Conservation (phyloP, 2,797 vertebrate species). For the Natrix natrix region DNA sequence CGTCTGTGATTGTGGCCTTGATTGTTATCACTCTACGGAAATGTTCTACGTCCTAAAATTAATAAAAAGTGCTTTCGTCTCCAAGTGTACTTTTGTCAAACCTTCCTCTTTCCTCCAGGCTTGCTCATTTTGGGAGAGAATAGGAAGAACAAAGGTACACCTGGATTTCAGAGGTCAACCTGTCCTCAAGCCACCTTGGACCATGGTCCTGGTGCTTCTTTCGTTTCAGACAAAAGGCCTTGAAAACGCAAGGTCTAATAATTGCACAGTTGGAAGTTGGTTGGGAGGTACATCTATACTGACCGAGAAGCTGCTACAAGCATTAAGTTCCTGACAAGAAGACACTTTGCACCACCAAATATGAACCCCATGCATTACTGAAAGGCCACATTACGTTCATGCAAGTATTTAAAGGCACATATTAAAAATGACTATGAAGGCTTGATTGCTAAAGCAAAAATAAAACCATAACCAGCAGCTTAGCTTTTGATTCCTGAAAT, state of each 20-base stretch:
- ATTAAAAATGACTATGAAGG: not conserved
- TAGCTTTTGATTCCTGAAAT: not conserved
- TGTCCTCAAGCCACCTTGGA: not conserved
- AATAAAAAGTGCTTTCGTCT: constrained; percentile 67
- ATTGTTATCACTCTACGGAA: constrained; percentile 92
- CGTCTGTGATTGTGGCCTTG: constrained; percentile 91
- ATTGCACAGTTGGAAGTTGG: not conserved
- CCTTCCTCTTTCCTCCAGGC: not conserved
- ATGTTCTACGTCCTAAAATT: constrained; percentile 84
- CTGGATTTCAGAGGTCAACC: not conserved
- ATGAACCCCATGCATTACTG: not conserved
- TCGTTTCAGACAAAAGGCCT: not conserved
- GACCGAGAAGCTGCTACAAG: not conserved
- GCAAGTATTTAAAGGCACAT: not conserved
- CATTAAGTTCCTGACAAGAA: not conserved
- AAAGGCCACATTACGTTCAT: not conserved
- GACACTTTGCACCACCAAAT: not conserved
- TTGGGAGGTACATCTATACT: not conserved
- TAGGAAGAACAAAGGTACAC: not conserved
- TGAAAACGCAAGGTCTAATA: not conserved
- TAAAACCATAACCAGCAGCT: not conserved
- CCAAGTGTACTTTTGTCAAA: not conserved
- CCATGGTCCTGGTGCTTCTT: not conserved
- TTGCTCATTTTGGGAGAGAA: not conserved
- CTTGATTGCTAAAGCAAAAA: not conserved